A percentile compares a stretch with the other conserved stretches of the same genome.
Evolutionary conservation across 92 coral and sea anemone species (phyloP).

Genomic region (Palythoa grandiflora): DNA sequence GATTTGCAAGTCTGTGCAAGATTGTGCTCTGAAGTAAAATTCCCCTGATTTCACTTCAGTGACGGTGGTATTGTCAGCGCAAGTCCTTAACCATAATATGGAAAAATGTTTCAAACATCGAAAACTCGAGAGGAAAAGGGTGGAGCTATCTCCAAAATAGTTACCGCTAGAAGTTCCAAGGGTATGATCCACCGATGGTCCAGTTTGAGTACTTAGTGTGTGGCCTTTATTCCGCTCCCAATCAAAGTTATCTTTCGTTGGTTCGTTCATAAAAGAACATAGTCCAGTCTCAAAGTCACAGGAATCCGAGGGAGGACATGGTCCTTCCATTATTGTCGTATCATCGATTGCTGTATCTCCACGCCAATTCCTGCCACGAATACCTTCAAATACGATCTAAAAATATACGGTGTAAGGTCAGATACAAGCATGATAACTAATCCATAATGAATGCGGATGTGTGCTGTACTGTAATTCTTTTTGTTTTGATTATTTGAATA

Average conservation of each 20-base stretch:
- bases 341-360: constrained; percentile 96
- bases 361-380: constrained; percentile 73
- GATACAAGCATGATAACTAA: neutral
- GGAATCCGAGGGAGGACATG: constrained; percentile 86
- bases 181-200: constrained; percentile 89
- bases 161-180: constrained; percentile 71
- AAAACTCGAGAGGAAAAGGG: neutral
- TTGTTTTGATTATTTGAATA: no score
- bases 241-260: constrained; percentile 80
- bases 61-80: no score
- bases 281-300: constrained; percentile 90
- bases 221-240: constrained; percentile 90
- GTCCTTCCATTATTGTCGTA: constrained; percentile 65
- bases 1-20: no score
- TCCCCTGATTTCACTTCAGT: no score
- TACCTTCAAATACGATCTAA: constrained; percentile 92
- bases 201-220: constrained; percentile 85
- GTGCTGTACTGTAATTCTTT: no score
- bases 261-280: constrained; percentile 89
- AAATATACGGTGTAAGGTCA: neutral
- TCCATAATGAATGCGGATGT: no score
- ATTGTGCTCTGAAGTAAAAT: no score
- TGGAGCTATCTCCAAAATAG: neutral
- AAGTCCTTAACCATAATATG: no score
- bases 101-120: neutral